A percentile compares a stretch with the other conserved stretches of the same genome.
Evolutionary conservation across 2,113 vertebrate species (phyloP).

Genomic region (Podarcis cretensis): DNA sequence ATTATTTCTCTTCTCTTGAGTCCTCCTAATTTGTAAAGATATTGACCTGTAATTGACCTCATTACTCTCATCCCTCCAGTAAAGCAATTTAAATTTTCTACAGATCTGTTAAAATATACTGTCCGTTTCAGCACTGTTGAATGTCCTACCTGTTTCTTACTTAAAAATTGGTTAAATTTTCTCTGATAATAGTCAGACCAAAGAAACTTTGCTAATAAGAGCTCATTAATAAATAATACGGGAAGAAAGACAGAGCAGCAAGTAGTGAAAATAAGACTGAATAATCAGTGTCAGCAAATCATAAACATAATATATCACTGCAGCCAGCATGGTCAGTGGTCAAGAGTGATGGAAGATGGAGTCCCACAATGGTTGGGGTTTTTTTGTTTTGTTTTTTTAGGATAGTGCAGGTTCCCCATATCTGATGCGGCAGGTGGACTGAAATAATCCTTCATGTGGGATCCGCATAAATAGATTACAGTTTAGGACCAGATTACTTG

Average conservation of each 20-base stretch:
- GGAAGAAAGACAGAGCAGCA: slow-evolving; percentile 17
- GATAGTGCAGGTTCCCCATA: no score
- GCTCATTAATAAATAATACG: slow-evolving; percentile 29
- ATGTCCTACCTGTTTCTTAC: neutral
- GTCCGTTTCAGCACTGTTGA: slow-evolving; percentile 7
- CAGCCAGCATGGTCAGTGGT: no score
- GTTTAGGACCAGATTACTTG: no score
- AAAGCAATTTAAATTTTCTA: slow-evolving; percentile 55
- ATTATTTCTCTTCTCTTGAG: slow-evolving; percentile 44
- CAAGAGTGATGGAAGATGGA: no score
- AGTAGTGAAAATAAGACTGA: slow-evolving; percentile 56
- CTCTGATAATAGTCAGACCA: slow-evolving; percentile 41
- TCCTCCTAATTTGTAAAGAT: slow-evolving; percentile 44
- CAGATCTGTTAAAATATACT: slow-evolving; percentile 34
- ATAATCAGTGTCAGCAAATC: neutral
- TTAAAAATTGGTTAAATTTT: slow-evolving; percentile 29
- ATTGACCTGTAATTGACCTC: slow-evolving; percentile 42
- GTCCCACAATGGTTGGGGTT: no score
- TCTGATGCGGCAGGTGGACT: no score
- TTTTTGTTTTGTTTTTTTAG: no score
- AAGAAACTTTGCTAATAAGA: slow-evolving; percentile 54
- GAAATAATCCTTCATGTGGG: no score
- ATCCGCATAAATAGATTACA: no score
- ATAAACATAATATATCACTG: no score
- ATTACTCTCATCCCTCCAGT: slow-evolving; percentile 48